Conservation (phyloP, 2,113 vertebrate species). For the Pan paniscus region DNA sequence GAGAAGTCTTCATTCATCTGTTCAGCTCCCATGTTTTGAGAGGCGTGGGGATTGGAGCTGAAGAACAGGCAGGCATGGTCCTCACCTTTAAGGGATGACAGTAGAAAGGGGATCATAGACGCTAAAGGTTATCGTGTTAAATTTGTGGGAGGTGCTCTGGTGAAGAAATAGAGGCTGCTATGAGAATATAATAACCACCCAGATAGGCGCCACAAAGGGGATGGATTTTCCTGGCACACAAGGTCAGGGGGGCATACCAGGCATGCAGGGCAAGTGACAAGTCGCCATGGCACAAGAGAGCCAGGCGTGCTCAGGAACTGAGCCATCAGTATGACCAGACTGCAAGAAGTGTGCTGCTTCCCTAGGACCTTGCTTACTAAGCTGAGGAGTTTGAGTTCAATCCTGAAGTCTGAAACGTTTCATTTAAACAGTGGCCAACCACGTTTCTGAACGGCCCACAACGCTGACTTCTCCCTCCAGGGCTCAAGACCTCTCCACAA, state of each 20-base stretch:
- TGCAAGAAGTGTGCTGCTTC: neutral
- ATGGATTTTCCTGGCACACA: neutral
- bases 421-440: neutral
- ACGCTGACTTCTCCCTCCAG: neutral
- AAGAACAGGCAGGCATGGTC: neutral
- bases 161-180: neutral
- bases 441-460: neutral
- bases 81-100: neutral
- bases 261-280: neutral
- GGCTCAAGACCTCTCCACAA: neutral
- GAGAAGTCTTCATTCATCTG: neutral
- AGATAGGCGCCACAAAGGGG: neutral
- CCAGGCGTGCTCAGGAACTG: no score
- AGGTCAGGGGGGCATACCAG: neutral
- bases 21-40: neutral
- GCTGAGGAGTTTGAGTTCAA: neutral
- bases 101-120: neutral
- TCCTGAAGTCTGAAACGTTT: neutral
- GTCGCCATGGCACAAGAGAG: neutral
- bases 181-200: neutral
- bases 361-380: neutral
- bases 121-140: neutral
- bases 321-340: no score
- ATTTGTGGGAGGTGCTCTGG: neutral
- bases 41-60: neutral